Base-by-base conservation (phyloP, 2,797 vertebrate genomes). In the Microchirus variegatus region DNA sequence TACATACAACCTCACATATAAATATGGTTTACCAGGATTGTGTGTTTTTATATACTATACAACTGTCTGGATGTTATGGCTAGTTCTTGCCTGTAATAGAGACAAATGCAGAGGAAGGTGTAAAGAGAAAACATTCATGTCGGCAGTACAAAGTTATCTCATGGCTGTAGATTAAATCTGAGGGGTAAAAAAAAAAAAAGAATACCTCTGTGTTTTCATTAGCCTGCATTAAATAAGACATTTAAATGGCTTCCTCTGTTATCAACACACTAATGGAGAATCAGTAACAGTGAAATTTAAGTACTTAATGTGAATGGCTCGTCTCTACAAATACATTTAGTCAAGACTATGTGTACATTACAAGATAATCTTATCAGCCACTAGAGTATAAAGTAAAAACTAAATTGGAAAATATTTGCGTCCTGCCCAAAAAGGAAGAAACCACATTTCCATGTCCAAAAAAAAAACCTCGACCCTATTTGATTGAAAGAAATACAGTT, bases 21-120 rank as follows among this genome's bases (percentile, higher is more conserved):
- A 69, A 78, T 59, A 53, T 62, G 19, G 71, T 80, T 67, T 71
- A 67, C 26, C 41, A 58, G 42, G 15, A 63, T 47, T 59, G 59
- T 58, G 59, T 58, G 80, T 75, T 4, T 54, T 56, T 73, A 54
- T 64, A 26, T 51, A 68, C 35, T 64, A 26, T 51, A 68, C 35
- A 36, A 45, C 46, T 35, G 50, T 63, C 44, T 66, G 38, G 38
- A 52, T 63, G 77, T 43, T 57, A 68, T 35, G 3, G 40, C 11
- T 31, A 44, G 17, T 36, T 72, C 18, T 2, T 2, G 42, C 57
- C 50, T 59, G 48, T 75, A 67, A 77, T 66, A 46, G 60, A 75
- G 60, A 77, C 60, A 70, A 56, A 76, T 41, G 53, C 31, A 9
- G 10, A 65, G 41, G 57, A 16, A 69, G 60, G 59, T 58, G 57